These are phyloP conservation scores for Saguinus imperator DNA, from an alignment of 2,113 vertebrate species.

Conservation along the genomic window DNA sequence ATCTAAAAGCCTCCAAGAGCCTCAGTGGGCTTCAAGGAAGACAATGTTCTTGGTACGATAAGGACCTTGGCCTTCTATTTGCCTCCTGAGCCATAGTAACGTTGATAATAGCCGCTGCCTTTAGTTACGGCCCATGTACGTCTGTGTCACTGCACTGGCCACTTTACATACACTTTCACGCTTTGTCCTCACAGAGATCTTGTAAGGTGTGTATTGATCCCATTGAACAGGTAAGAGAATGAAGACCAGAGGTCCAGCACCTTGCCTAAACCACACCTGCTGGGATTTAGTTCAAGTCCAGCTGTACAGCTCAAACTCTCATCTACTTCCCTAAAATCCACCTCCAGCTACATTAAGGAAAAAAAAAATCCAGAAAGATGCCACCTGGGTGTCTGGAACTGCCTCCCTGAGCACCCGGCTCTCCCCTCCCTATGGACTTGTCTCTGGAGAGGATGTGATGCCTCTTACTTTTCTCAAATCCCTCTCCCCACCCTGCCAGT, in stretches of 20 bases:
- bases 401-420: accelerated
- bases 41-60: background rate
- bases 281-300: background rate
- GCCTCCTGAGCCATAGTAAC: background rate
- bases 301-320: background rate
- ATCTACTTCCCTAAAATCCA: background rate
- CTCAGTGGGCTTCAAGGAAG: background rate
- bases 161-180: too few species aligned
- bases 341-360: background rate
- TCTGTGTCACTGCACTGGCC: background rate
- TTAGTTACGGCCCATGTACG: background rate
- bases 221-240: background rate
- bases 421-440: background rate
- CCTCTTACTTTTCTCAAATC: background rate
- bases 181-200: background rate
- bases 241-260: background rate
- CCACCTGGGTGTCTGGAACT: background rate
- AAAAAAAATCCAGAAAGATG: background rate
- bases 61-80: background rate
- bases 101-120: background rate
- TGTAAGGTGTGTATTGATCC: background rate
- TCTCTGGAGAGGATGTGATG: background rate
- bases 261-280: background rate
- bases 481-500: background rate
- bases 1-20: background rate